These are phyloP conservation scores for Diplosoma virens DNA, from an alignment of 23 tunicate species.

Conservation along the genomic window DNA sequence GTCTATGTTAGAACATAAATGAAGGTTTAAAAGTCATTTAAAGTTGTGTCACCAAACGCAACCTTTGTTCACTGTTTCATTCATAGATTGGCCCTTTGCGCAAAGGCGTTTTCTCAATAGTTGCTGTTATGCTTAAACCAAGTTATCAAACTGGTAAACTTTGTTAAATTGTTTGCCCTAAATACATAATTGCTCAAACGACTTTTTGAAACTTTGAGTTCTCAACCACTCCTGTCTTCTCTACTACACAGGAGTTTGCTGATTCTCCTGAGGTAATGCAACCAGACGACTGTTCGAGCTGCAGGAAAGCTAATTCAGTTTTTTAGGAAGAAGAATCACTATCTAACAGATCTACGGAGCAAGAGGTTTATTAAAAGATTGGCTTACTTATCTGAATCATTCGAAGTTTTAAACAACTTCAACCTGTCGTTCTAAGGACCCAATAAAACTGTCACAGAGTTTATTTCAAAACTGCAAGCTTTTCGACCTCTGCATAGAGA, in stretches of 20 bases:
- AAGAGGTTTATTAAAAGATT: conserved; percentile 28
- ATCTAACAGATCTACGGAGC: not conserved
- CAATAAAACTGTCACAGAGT: conserved; percentile 14
- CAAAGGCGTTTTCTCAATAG: conserved; percentile 4
- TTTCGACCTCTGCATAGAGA: conserved; percentile 33
- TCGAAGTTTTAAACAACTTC: conserved; percentile 11
- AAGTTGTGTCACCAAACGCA: conserved; percentile 45
- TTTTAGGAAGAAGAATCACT: too few species aligned
- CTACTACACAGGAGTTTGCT: too few species aligned
- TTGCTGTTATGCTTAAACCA: too few species aligned
- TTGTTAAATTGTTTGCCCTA: conserved; percentile 6
- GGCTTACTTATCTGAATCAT: conserved; percentile 42
- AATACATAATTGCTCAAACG: not conserved
- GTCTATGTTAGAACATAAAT: too few species aligned
- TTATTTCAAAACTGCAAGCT: conserved; percentile 24
- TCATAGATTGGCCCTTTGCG: conserved; percentile 30
- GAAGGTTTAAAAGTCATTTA: conserved; percentile 27
- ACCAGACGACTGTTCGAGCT: conserved; percentile 29
- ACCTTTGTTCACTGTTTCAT: too few species aligned
- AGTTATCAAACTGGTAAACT: too few species aligned
- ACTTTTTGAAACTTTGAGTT: not conserved
- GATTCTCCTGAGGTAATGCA: conserved; percentile 30
- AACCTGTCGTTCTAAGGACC: conserved; percentile 34
- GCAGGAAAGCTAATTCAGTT: too few species aligned
- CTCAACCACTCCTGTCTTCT: too few species aligned